Evolutionary conservation across 2,113 vertebrate genomes (phyloP).

Genomic region (Perca flavescens): DNA sequence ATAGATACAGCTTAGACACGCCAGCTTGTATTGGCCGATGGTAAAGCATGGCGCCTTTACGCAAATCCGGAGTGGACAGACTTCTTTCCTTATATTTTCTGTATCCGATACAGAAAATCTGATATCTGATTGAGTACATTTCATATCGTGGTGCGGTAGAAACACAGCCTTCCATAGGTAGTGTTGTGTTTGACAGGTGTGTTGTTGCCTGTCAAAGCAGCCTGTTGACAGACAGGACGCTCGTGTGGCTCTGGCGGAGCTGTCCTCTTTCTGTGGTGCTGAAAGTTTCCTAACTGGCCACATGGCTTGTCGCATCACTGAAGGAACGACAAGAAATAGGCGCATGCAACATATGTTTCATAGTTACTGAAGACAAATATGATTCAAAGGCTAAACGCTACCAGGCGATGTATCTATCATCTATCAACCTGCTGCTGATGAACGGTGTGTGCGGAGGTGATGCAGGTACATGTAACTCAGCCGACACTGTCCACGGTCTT

Average conservation of each 20-base stretch:
- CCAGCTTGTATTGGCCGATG: not conserved
- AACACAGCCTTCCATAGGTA: not conserved
- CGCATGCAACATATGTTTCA: not conserved
- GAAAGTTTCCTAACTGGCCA: slow-evolving; percentile 77
- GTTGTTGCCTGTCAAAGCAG: slow-evolving; percentile 55
- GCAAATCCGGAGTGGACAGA: slow-evolving; percentile 1
- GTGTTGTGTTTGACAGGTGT: slow-evolving; percentile 31
- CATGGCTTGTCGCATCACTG: slow-evolving; percentile 27
- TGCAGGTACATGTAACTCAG: slow-evolving; percentile 17
- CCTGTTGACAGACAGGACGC: slow-evolving; percentile 61
- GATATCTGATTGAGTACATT: not conserved
- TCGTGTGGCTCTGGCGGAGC: slow-evolving; percentile 52
- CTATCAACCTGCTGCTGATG: not conserved
- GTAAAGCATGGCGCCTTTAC: slow-evolving; percentile 33
- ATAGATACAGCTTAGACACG: not conserved
- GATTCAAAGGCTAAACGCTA: slow-evolving; percentile 2
- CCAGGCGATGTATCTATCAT: not conserved
- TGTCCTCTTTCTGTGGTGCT: slow-evolving; percentile 79
- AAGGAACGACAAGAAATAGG: not conserved
- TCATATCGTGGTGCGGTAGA: not conserved
- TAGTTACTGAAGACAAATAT: not conserved
- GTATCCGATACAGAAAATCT: not conserved
- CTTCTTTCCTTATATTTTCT: not conserved
- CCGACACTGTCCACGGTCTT: not conserved
- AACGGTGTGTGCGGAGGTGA: not conserved